Conservation (phyloP, 1,140 invertebrate species). For the Zaprionus nigranus region DNA sequence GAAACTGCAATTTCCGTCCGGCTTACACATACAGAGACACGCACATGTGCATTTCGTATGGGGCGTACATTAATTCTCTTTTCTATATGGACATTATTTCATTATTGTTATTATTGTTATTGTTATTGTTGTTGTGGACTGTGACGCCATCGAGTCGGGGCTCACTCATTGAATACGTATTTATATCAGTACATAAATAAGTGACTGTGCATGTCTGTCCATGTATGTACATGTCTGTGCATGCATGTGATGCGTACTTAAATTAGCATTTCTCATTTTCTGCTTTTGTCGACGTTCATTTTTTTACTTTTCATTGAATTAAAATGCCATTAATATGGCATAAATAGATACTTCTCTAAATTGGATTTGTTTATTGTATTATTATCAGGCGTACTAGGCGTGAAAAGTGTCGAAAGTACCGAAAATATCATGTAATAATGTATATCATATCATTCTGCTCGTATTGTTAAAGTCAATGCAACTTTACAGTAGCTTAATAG, state of each 20-base stretch:
- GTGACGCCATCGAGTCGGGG: slow-evolving; percentile 31
- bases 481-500: neutral
- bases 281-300: neutral
- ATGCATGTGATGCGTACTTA: slow-evolving; percentile 4
- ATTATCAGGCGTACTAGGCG: neutral
- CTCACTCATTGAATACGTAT: slow-evolving; percentile 29
- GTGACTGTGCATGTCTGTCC: neutral
- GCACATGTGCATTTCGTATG: slow-evolving; percentile 14
- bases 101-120: slow-evolving; percentile 37
- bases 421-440: neutral
- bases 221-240: neutral
- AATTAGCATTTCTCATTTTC: slow-evolving; percentile 38
- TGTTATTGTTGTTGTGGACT: slow-evolving; percentile 9
- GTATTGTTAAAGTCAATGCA: neutral
- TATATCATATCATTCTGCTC: neutral
- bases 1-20: slow-evolving; percentile 54
- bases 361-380: neutral
- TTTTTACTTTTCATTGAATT: slow-evolving; percentile 29
- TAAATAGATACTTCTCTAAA: slow-evolving; percentile 20
- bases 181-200: slow-evolving; percentile 16
- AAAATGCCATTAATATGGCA: slow-evolving; percentile 22
- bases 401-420: neutral
- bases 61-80: slow-evolving; percentile 34
- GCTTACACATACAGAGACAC: slow-evolving; percentile 15
- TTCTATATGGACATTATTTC: slow-evolving; percentile 42